phyloP scores from a whole-genome alignment of 2,113 vertebrate genomes.

The Oreochromis spilurus region DNA sequence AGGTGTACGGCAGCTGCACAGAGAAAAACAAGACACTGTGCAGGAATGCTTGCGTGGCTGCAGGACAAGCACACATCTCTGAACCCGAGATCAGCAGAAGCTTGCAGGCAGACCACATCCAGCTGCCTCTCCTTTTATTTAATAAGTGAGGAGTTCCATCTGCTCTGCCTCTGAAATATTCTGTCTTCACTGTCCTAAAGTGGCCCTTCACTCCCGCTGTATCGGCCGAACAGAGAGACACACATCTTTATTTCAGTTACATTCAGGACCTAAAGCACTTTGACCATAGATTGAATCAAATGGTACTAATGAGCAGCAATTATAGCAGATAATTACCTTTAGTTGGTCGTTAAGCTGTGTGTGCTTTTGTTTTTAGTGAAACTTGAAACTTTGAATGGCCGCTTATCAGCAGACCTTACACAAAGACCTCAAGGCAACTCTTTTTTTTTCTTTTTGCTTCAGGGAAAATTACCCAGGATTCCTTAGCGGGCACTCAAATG shows the following conservation, averaged over 20 bases:
- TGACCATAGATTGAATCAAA: neutral
- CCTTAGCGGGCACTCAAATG: neutral
- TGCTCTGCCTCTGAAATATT: slow-evolving; percentile 1
- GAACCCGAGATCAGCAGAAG: neutral
- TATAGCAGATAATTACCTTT: neutral
- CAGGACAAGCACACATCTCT: neutral
- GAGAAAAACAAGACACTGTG: neutral
- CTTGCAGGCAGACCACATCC: neutral
- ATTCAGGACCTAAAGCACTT: neutral
- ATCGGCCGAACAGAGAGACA: neutral
- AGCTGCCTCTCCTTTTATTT: neutral
- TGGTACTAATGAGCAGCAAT: neutral
- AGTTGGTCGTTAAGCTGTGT: neutral
- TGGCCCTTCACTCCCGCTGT: neutral
- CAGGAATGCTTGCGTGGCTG: slow-evolving; percentile 48
- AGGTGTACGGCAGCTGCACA: neutral
- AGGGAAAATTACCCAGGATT: neutral
- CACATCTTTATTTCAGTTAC: neutral
- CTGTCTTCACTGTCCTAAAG: neutral
- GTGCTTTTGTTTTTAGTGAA: neutral
- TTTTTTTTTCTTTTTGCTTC: neutral
- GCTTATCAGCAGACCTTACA: neutral
- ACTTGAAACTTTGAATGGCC: neutral
- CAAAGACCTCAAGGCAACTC: neutral
- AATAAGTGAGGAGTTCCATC: neutral